A percentile compares a stretch with the other conserved stretches of the same genome.
phyloP scores from a whole-genome alignment of 2,888 invertebrate genomes.

The Odontocolon sp. region DNA sequence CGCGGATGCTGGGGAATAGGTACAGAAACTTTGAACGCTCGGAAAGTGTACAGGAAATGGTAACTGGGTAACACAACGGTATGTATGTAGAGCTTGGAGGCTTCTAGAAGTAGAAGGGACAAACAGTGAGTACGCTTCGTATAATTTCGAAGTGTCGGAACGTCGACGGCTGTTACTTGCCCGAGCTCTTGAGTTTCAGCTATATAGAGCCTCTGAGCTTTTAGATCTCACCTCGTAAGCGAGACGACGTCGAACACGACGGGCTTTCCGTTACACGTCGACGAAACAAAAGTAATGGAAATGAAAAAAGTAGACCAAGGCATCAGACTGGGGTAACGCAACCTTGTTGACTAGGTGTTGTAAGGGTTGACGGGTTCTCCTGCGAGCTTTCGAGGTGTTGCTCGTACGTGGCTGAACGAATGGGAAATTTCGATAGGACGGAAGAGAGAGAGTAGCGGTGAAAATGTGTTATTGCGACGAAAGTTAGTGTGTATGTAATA shows the following conservation, averaged over 20 bases:
- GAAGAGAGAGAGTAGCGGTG: neutral
- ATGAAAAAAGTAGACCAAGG: neutral
- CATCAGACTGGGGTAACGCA: neutral
- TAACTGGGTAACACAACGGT: slow-evolving; percentile 18
- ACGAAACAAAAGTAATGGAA: slow-evolving; percentile 39
- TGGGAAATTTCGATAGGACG: slow-evolving; percentile 20
- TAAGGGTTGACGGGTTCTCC: no score
- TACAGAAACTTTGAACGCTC: slow-evolving; percentile 25
- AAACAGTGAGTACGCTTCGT: neutral
- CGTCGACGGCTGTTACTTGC: neutral
- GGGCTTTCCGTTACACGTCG: neutral
- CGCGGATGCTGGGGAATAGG: slow-evolving; percentile 3
- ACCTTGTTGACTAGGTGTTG: no score
- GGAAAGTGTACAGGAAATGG: slow-evolving; percentile 37
- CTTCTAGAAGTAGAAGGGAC: neutral
- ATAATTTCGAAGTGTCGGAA: slow-evolving; percentile 10
- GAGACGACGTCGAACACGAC: neutral
- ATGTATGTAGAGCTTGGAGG: neutral
- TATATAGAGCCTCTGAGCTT: neutral
- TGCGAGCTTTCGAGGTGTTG: slow-evolving; percentile 16
- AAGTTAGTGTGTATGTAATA: slow-evolving; percentile 1
- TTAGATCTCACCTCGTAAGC: neutral
- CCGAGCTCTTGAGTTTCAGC: neutral
- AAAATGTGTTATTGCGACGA: slow-evolving; percentile 3
- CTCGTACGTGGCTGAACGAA: slow-evolving; percentile 21